Conservation (phyloP, 2,888 invertebrate genomes). For the Melipona bicolor region DNA sequence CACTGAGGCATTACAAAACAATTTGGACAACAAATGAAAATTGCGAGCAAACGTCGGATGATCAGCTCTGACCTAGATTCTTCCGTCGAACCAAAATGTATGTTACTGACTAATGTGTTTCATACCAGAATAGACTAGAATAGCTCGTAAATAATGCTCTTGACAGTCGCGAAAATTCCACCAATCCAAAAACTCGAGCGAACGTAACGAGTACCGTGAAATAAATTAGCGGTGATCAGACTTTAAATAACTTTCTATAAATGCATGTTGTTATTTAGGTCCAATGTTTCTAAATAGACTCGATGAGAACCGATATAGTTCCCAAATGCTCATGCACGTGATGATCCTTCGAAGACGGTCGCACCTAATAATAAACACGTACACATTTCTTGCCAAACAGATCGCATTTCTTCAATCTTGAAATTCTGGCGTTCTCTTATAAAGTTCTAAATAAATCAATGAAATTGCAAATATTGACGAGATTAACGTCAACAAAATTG, state of each 20-base stretch:
- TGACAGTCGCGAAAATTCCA: background rate
- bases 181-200: no score
- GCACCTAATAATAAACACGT: slow-evolving; percentile 20
- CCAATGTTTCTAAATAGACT: slow-evolving; percentile 1
- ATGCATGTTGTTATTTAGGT: background rate
- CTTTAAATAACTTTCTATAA: slow-evolving; percentile 3
- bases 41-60: no score
- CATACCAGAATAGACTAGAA: background rate
- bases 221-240: background rate
- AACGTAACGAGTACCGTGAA: no score
- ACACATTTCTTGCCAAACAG: slow-evolving; percentile 15
- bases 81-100: background rate
- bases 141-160: no score
- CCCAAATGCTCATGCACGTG: background rate
- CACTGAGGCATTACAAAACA: no score
- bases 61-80: background rate
- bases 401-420: background rate
- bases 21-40: no score
- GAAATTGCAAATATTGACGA: no score
- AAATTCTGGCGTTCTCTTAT: background rate
- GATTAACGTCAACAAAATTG: no score
- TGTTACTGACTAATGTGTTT: background rate
- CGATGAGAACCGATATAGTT: background rate
- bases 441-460: background rate
- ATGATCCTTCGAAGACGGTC: background rate